Percentiles rank a stretch among this genome's conserved stretches.
Conservation (phyloP, 2,797 vertebrate species). For the Scolopax rusticola region DNA sequence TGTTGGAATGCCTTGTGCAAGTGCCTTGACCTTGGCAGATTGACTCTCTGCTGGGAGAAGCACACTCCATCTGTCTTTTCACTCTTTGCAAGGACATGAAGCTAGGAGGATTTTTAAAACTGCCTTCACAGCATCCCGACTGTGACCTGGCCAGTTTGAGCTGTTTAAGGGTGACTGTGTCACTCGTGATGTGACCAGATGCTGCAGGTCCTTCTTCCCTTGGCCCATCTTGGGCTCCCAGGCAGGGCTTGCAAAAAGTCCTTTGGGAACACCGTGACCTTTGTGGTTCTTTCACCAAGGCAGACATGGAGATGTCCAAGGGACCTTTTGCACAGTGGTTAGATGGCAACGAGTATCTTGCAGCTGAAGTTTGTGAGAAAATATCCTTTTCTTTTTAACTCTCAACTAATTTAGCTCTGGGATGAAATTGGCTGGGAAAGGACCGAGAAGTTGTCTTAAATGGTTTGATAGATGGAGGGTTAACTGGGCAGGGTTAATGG, state of each 20-base stretch:
- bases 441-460: background rate
- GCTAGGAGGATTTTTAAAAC: background rate
- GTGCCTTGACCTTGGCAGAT: background rate
- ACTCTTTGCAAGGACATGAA: background rate
- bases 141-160: background rate
- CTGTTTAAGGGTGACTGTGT: background rate
- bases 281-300: background rate
- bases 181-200: background rate
- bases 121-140: background rate
- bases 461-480: background rate
- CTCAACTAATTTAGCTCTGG: background rate
- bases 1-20: background rate
- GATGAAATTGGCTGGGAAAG: background rate
- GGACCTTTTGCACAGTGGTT: background rate
- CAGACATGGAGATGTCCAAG: background rate
- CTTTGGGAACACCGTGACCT: background rate
- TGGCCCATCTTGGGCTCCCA: background rate
- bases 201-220: background rate
- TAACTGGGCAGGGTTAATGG: background rate
- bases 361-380: background rate
- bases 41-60: background rate
- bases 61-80: constrained; percentile 1
- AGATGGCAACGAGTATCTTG: background rate
- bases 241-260: background rate
- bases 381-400: background rate